Percentiles rank a stretch among this genome's conserved stretches.
Conservation (phyloP, 2,797 vertebrate species). For the Pseudochirops corinnae region DNA sequence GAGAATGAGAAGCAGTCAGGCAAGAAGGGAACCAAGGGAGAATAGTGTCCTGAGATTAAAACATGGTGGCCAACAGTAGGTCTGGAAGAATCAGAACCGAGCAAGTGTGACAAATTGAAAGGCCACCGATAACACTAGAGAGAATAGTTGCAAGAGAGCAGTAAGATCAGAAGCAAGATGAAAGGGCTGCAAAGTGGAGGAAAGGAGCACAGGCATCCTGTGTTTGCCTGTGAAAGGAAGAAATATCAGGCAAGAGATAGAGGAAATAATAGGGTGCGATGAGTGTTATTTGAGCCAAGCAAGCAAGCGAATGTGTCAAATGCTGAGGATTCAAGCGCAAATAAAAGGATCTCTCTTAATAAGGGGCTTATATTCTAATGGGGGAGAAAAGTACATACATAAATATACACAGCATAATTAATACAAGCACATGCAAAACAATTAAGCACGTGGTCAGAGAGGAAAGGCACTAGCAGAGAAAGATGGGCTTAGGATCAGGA, state of each 20-base stretch:
- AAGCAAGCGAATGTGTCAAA: not conserved
- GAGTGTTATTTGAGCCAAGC: not conserved
- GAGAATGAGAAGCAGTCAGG: not conserved
- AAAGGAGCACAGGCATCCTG: not conserved
- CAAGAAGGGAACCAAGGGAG: not conserved
- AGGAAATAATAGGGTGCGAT: not conserved
- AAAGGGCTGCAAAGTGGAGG: not conserved
- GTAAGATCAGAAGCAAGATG: not conserved
- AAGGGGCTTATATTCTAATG: not conserved
- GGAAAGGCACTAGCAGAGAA: not conserved
- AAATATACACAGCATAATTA: not conserved
- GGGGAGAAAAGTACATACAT: not conserved
- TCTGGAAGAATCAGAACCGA: not conserved
- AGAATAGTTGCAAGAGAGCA: not conserved
- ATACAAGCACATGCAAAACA: not conserved
- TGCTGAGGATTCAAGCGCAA: not conserved
- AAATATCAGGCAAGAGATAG: not conserved
- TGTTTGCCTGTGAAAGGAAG: not conserved
- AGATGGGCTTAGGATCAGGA: not conserved
- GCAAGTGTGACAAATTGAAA: not conserved
- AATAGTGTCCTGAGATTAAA: not conserved
- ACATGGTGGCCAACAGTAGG: not conserved
- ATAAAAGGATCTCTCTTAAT: not conserved
- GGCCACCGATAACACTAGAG: not conserved
- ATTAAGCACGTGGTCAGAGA: not conserved